Evolutionary conservation across 2,888 invertebrate species (phyloP).

Genomic region (Polydrusus tereticollis): DNA sequence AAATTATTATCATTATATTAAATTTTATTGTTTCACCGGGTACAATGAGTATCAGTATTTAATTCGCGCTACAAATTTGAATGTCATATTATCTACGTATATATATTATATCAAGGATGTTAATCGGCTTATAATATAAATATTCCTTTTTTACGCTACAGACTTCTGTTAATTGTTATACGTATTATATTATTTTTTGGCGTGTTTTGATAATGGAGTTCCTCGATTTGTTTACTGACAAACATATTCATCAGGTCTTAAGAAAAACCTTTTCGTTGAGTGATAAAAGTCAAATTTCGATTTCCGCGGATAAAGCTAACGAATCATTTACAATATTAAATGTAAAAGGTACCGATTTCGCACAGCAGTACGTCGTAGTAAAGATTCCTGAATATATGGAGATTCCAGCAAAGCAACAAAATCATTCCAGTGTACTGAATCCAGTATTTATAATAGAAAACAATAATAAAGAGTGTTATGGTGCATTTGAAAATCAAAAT

Average conservation of each 20-base stretch:
- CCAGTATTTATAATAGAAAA: constrained; percentile 5
- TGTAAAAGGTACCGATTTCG: neutral
- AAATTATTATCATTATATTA: no score
- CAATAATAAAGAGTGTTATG: neutral
- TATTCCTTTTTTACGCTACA: no score
- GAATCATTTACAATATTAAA: neutral
- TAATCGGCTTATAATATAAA: no score
- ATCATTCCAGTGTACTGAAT: neutral
- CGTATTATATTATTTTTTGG: no score
- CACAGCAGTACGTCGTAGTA: neutral
- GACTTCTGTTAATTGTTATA: no score
- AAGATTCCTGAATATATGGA: neutral
- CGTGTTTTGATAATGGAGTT: neutral
- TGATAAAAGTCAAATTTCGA: neutral
- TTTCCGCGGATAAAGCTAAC: neutral
- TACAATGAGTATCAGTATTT: no score
- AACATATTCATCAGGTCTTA: neutral
- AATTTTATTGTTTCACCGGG: no score
- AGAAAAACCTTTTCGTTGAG: neutral
- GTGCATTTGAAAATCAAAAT: neutral
- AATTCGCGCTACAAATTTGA: no score
- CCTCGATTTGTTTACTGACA: neutral
- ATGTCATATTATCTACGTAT: no score
- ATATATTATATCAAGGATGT: no score
- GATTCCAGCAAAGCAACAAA: neutral